Base-by-base conservation (phyloP, 2,888 invertebrate genomes). In the Calliopum simillimum region DNA sequence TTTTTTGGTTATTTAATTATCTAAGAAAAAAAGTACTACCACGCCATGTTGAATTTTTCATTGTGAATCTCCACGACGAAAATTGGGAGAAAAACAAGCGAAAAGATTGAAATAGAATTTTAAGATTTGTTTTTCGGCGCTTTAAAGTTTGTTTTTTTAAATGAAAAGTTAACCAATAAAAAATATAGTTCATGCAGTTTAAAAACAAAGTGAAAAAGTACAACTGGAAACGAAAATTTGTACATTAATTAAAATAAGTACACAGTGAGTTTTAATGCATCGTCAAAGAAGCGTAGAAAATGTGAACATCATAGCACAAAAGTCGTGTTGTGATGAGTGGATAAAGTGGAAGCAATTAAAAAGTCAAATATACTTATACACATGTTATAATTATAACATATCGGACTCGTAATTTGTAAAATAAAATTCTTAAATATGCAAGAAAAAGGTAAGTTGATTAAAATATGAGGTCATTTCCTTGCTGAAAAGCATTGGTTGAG, bases 41-140 rank as follows among this genome's bases (percentile, higher is more conserved):
- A n/a, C 66, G 56, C 66, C 66, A 67, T 67, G 47, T 67, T 67
- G 25, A 58, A 33, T 33, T 33, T 33, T 46, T 58, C 51, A 67
- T 33, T 67, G 66, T 19, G 66, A 67, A 67, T 23, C 4, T 56
- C 55, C 65, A 64, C 14, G 25, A 41, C 53, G 53, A 53, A 64
- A 53, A 44, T 55, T 13, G 14, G 12, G 58, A 67, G 46, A 41
- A 67, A 67, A 67, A 67, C 66, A 67, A 67, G 47, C 46, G 56
- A 56, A 47, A 4, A 47, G 58, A 63, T 44, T 19, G 25, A 33
- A n/a, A 25, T 13, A 55, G 23, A 55, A 16, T 21, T 21, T 46
- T 46, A 44, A 55, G 13, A 16, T 55, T 19, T 6, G 16, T 11
- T 53, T 33, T 43, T 51, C 19, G 12, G 49, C 12, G 16, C 13